These are phyloP conservation scores for Enteromius trimaculatus DNA, from an alignment of 2,797 vertebrate species.

Conservation along the genomic window DNA sequence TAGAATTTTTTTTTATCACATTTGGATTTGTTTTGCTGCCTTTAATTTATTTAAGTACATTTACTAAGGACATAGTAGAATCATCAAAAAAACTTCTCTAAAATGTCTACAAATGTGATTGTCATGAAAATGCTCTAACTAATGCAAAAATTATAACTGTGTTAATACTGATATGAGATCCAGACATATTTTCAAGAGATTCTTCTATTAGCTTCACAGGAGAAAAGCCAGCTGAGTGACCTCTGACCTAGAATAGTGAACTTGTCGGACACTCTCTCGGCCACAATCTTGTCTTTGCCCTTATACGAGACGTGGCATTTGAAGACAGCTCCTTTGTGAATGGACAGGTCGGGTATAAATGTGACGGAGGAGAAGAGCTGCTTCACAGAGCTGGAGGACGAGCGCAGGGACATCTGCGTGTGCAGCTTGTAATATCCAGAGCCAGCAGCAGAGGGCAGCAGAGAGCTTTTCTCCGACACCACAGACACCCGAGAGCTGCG, in stretches of 20 bases:
- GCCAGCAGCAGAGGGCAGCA: constrained; percentile 70
- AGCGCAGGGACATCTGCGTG: constrained; percentile 70
- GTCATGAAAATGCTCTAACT: not conserved
- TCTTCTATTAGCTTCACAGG: not conserved
- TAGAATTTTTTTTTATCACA: not conserved
- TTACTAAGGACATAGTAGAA: too few species aligned
- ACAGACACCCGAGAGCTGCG: constrained; percentile 71
- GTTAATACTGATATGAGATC: not conserved
- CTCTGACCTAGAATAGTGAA: constrained; percentile 78
- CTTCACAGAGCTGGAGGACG: constrained; percentile 61
- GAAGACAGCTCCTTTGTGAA: constrained; percentile 79
- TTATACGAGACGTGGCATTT: constrained; percentile 81
- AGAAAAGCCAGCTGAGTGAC: not conserved
- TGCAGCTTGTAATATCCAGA: constrained; percentile 79
- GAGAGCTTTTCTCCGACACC: constrained; percentile 73
- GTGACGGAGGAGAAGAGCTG: constrained; percentile 78
- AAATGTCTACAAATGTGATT: not conserved
- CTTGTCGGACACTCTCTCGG: constrained; percentile 78
- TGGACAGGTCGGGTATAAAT: constrained; percentile 77
- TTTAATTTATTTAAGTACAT: not conserved
- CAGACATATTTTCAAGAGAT: not conserved
- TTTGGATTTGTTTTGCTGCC: not conserved
- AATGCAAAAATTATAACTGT: not conserved
- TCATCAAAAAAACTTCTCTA: not conserved
- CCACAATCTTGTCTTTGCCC: constrained; percentile 80